Evolutionary conservation across 1,140 invertebrate genomes (phyloP), one percentile per base, ranked within the genome.

Genomic region (Riptortus pedestris): DNA sequence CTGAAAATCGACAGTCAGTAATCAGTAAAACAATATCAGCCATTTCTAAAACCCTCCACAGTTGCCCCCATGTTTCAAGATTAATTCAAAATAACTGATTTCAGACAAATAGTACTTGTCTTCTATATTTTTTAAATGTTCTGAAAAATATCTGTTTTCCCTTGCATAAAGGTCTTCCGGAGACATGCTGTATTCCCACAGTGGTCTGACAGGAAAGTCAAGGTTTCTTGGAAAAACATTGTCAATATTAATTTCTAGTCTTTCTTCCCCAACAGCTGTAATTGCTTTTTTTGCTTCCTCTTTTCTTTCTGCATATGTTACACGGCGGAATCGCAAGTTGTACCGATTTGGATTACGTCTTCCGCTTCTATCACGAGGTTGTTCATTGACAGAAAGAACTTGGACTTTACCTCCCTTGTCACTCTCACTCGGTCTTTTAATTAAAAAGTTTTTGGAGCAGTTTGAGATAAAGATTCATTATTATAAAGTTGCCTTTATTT

Each of bases 31-130:
- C 70, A 61, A 95, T 80, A 69, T 96, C 92, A 7, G 88, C 90
- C 80, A 93, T 92, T 75, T 96, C 93, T 11, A 92, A 71, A 1
- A 95, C 91, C 64, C 92, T 78, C 93, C 93, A 95, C 43, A 96
- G 73, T 71, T 96, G 93, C 24, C 93, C 73, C 93, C 93, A 96
- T 0, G 91, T 94, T 77, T 96, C 92, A 66, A 95, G 74, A 76
- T 96, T 31, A 94, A 72, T 73, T 96, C 92, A 75, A 92, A 93
- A 68, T 85, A 87, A 72, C 85, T 86, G 9, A 87, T 69, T 1
- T 80, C 74, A 31, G 74, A 66, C 2, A 75, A 68, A 26, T 71
- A 66, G 70, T 75, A 78, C 60, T 75, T 73, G 27, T 72, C 72
- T 69, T 82, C 77, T 59, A 87, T 76, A 1, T 71, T 72, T 65